Conservation (phyloP, 2,113 vertebrate species). For the Periophthalmodon schlosseri region DNA sequence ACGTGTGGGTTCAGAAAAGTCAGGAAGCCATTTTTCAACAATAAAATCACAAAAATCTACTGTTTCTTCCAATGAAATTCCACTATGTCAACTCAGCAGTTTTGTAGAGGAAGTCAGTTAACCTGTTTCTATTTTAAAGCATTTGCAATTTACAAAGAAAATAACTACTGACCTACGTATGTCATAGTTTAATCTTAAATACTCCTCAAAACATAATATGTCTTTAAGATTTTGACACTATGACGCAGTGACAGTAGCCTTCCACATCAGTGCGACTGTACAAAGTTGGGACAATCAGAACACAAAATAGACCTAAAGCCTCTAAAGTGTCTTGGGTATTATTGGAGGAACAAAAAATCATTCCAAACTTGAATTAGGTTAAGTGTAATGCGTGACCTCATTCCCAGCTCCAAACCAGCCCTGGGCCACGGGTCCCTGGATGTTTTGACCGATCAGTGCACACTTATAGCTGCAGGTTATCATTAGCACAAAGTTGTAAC, state of each 20-base stretch:
- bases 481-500: conserved; percentile 10
- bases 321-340: conserved; percentile 3
- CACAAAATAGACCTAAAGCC: neutral
- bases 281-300: neutral
- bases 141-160: too few species aligned
- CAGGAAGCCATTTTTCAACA: too few species aligned
- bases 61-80: too few species aligned
- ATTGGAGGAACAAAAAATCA: neutral
- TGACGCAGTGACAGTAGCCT: neutral
- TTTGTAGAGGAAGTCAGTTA: too few species aligned
- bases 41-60: too few species aligned
- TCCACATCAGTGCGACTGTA: neutral
- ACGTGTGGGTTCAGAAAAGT: too few species aligned
- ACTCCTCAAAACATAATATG: too few species aligned
- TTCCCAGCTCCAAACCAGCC: conserved; percentile 6
- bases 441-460: conserved; percentile 10
- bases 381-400: conserved; percentile 10
- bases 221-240: too few species aligned
- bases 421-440: conserved; percentile 1
- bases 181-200: too few species aligned
- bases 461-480: conserved; percentile 7
- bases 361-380: conserved; percentile 9
- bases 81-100: too few species aligned
- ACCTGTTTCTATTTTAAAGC: too few species aligned
- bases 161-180: neutral